Evolutionary conservation across 2,113 vertebrate species (phyloP).

Genomic region (Sceloporus tristichus): DNA sequence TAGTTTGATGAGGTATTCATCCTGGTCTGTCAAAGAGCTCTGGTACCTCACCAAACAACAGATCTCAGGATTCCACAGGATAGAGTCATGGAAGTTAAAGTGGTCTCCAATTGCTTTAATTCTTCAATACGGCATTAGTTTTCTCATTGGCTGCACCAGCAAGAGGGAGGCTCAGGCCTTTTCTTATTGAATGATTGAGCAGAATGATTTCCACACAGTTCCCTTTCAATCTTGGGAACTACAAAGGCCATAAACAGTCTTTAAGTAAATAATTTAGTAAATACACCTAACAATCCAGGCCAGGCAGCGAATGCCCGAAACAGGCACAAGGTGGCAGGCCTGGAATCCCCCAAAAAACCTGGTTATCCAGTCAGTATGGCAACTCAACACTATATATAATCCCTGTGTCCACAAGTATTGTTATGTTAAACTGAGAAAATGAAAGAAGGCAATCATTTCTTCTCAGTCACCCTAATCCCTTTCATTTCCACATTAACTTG

Average conservation of each 20-base stretch:
- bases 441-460: slow-evolving; percentile 36
- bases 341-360: neutral
- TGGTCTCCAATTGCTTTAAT: neutral
- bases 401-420: neutral
- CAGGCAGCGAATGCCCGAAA: neutral
- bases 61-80: too few species aligned
- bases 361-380: neutral
- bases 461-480: slow-evolving; percentile 58
- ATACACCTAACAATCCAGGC: neutral
- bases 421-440: slow-evolving; percentile 59
- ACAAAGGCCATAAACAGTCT: neutral
- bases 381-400: slow-evolving; percentile 17
- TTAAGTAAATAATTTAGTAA: neutral
- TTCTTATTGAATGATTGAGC: neutral
- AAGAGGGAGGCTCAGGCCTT: neutral
- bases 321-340: slow-evolving; percentile 9
- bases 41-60: too few species aligned
- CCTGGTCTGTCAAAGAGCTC: too few species aligned
- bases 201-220: neutral
- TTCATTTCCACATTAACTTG: slow-evolving; percentile 58
- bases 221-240: neutral
- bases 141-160: neutral
- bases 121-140: neutral
- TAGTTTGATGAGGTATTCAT: too few species aligned
- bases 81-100: too few species aligned